Conservation (phyloP, 1,140 invertebrate species). For the Glomeris maerens region DNA sequence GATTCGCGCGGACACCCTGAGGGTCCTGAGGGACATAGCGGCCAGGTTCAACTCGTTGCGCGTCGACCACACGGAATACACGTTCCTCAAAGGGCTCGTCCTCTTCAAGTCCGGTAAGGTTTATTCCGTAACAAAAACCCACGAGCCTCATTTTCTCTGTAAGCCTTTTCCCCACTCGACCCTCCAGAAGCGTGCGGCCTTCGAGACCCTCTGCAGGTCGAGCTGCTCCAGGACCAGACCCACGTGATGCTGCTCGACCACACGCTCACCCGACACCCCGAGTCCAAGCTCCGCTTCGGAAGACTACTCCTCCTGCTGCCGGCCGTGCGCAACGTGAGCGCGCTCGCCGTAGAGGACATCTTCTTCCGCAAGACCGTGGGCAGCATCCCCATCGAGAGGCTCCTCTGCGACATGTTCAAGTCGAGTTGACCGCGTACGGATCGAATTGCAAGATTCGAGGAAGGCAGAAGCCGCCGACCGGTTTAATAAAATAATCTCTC, state of each 20-base stretch:
- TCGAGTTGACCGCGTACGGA: constrained; percentile 6
- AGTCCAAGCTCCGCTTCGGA: constrained; percentile 44
- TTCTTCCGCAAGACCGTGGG: constrained; percentile 54
- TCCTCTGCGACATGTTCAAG: constrained; percentile 45
- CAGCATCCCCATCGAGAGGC: constrained; percentile 48
- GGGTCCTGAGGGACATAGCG: constrained; percentile 44
- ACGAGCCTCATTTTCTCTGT: background rate
- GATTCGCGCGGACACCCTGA: constrained; percentile 35
- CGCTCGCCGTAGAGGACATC: constrained; percentile 43
- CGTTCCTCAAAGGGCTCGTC: constrained; percentile 63
- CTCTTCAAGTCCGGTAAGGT: constrained; percentile 59
- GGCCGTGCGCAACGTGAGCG: constrained; percentile 39
- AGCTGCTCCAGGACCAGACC: constrained; percentile 60
- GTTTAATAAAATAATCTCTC: no score
- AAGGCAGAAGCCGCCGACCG: no score
- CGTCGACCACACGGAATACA: constrained; percentile 67
- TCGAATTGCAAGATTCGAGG: background rate
- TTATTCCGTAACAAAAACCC: background rate
- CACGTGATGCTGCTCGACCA: constrained; percentile 53
- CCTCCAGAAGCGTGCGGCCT: constrained; percentile 48
- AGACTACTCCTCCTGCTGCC: constrained; percentile 53
- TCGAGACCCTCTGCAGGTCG: constrained; percentile 44
- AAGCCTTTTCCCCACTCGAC: constrained; percentile 11
- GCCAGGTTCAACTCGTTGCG: constrained; percentile 45
- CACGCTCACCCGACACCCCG: constrained; percentile 16